Conservation (phyloP, 2,113 vertebrate genomes). For the Laticauda colubrina region DNA sequence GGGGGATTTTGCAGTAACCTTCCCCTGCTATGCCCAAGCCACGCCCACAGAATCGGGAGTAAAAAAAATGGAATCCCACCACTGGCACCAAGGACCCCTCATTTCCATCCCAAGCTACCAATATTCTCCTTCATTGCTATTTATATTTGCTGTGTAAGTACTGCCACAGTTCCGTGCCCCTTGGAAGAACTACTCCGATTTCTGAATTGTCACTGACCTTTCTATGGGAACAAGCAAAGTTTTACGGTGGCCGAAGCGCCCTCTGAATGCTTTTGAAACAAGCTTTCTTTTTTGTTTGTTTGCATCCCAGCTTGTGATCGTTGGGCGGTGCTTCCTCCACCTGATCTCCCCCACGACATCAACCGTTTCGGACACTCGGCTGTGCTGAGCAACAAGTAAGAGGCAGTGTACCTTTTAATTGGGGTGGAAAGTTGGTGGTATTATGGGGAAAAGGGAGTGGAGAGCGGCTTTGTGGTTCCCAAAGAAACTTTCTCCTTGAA, state of each 20-base stretch:
- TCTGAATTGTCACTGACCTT: not conserved
- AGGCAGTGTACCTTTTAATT: accelerated
- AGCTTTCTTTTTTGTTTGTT: not conserved
- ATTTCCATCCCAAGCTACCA: too few relatives aligned
- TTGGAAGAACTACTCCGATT: accelerated
- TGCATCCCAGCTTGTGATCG: slow-evolving; percentile 82
- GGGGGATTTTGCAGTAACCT: too few relatives aligned
- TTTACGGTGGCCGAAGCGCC: accelerated
- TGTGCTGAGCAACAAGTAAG: slow-evolving; percentile 83
- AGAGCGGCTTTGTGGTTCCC: not conserved
- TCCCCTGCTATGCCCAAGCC: too few relatives aligned
- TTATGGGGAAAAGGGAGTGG: not conserved
- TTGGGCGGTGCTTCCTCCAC: slow-evolving; percentile 87
- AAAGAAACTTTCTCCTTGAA: not conserved
- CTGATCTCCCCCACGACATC: slow-evolving; percentile 83
- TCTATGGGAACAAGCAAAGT: not conserved
- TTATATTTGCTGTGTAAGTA: not conserved
- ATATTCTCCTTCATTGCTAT: not conserved
- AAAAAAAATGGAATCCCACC: too few relatives aligned
- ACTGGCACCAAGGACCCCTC: too few relatives aligned
- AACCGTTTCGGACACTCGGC: slow-evolving; percentile 96
- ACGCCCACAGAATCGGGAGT: too few relatives aligned
- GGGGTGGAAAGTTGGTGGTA: not conserved
- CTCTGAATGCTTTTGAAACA: slow-evolving; percentile 6
- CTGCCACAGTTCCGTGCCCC: not conserved